A percentile compares a stretch with the other conserved stretches of the same genome.
These are phyloP conservation scores for Euthynnus affinis DNA, from an alignment of 2,797 vertebrate genomes.

Conservation along the genomic window DNA sequence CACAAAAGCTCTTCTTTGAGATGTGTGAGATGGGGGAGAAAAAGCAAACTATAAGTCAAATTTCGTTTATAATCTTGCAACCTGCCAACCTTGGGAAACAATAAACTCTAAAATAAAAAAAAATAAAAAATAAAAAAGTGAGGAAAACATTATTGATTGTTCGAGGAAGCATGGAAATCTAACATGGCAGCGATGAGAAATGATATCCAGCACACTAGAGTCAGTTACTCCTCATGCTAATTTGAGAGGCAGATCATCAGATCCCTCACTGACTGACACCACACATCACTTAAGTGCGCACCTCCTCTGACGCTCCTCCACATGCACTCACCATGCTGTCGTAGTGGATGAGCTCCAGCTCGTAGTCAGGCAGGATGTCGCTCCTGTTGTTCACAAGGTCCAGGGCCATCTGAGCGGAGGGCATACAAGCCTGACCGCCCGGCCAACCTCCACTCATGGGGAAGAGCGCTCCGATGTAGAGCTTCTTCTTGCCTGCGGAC, in stretches of 20 bases:
- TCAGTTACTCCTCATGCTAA: constrained; percentile 11
- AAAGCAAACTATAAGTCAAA: background rate
- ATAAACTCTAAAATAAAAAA: background rate
- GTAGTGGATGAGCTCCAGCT: constrained; percentile 93
- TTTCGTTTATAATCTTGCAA: background rate
- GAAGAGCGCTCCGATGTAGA: constrained; percentile 95
- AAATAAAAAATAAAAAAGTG: no score
- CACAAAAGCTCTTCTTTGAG: constrained; percentile 27
- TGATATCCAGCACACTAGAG: background rate
- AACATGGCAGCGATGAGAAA: background rate
- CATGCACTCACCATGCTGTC: constrained; percentile 91
- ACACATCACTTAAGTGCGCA: constrained; percentile 50
- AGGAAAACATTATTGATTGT: background rate
- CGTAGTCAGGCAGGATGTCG: constrained; percentile 94
- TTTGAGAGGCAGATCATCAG: constrained; percentile 44
- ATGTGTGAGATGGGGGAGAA: background rate
- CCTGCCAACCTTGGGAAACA: background rate
- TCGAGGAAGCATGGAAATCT: background rate
- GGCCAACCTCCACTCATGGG: constrained; percentile 97
- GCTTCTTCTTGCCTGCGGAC: constrained; percentile 90
- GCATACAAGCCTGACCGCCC: constrained; percentile 93
- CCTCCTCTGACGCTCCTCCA: constrained; percentile 57
- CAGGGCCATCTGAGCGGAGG: constrained; percentile 93
- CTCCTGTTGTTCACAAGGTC: constrained; percentile 92
- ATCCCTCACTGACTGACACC: constrained; percentile 55